These are phyloP conservation scores for Rana temporaria DNA, from an alignment of 2,113 vertebrate genomes.

Conservation along the genomic window DNA sequence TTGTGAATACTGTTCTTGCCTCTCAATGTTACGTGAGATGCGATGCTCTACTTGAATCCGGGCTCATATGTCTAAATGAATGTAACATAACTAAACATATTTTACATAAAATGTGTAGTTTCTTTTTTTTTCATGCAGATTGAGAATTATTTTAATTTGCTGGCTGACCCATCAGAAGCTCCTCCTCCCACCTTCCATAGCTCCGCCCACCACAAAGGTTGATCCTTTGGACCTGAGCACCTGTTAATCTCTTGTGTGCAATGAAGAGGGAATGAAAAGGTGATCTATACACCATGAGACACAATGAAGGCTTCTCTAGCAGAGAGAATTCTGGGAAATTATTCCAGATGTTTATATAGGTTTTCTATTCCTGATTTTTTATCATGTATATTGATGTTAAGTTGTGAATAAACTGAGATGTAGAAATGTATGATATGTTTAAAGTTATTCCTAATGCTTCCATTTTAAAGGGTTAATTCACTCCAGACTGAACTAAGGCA, in stretches of 20 bases:
- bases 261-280: not conserved
- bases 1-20: too few species aligned
- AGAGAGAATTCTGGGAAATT: not conserved
- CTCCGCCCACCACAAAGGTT: not conserved
- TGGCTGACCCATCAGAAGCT: not conserved
- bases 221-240: not conserved
- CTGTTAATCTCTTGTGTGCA: not conserved
- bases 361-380: not conserved
- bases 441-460: too few species aligned
- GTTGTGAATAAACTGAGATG: slow-evolving; percentile 34
- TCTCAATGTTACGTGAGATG: too few species aligned
- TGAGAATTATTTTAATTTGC: not conserved
- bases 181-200: not conserved
- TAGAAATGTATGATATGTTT: not conserved
- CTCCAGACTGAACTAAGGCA: too few species aligned
- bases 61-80: too few species aligned
- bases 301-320: not conserved
- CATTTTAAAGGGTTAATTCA: too few species aligned
- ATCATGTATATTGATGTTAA: slow-evolving; percentile 5
- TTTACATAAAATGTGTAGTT: not conserved
- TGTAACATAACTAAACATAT: not conserved
- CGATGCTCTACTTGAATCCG: too few species aligned
- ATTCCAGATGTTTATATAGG: not conserved
- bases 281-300: not conserved
- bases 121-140: not conserved